These are phyloP conservation scores for Trididemnum nubilum DNA, from an alignment of 23 tunicate genomes.

Conservation along the genomic window DNA sequence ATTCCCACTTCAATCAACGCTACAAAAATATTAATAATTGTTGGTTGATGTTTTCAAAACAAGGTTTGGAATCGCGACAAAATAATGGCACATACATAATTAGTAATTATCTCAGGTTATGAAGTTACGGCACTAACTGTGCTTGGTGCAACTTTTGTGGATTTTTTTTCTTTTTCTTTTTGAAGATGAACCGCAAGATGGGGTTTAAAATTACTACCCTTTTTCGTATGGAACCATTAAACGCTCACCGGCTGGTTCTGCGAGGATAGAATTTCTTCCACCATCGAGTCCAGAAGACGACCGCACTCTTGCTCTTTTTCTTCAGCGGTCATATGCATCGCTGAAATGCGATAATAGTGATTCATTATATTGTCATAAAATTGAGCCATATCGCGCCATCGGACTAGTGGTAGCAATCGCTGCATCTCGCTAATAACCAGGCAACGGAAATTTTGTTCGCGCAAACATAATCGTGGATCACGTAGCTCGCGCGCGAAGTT, in stretches of 20 bases:
- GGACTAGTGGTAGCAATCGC: neutral
- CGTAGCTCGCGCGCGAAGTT: slow-evolving; percentile 15
- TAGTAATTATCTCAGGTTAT: too few species aligned
- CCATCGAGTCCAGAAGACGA: slow-evolving; percentile 12
- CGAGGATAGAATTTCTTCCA: neutral
- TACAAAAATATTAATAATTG: too few species aligned
- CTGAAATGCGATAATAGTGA: slow-evolving; percentile 6
- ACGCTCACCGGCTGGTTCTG: neutral
- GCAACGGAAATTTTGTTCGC: slow-evolving; percentile 35
- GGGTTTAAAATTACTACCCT: too few species aligned
- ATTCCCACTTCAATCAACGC: too few species aligned
- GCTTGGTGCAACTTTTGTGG: too few species aligned
- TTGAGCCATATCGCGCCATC: neutral
- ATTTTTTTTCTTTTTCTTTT: too few species aligned
- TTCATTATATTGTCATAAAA: slow-evolving; percentile 27
- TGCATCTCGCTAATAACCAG: slow-evolving; percentile 21
- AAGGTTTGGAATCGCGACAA: too few species aligned
- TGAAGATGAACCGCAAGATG: too few species aligned
- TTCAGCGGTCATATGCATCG: slow-evolving; percentile 4
- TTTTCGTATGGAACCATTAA: too few species aligned
- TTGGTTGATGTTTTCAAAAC: too few species aligned
- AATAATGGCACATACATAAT: too few species aligned
- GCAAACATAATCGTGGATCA: slow-evolving; percentile 19
- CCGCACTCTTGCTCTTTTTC: slow-evolving; percentile 10
- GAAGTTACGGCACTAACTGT: too few species aligned